A percentile compares a stretch with the other conserved stretches of the same genome.
These are phyloP conservation scores for Poeciliopsis prolifica DNA, from an alignment of 2,113 vertebrate species.

Conservation along the genomic window DNA sequence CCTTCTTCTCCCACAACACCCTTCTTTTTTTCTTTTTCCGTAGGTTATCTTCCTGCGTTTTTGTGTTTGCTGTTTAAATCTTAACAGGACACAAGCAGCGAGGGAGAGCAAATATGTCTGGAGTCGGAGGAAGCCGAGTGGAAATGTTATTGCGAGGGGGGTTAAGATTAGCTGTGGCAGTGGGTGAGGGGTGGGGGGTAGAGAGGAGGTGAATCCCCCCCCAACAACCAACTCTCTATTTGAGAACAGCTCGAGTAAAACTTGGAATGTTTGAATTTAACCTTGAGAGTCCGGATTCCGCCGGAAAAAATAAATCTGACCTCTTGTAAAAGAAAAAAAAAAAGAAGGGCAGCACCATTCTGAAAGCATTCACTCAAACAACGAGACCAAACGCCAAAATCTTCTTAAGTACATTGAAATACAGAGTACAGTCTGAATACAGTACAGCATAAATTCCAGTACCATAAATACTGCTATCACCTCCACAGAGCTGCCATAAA, in stretches of 20 bases:
- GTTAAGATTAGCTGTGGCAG: slow-evolving; percentile 74
- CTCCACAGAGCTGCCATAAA: slow-evolving; percentile 73
- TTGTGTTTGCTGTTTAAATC: slow-evolving; percentile 85
- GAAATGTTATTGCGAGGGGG: slow-evolving; percentile 75
- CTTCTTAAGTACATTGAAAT: slow-evolving; percentile 57
- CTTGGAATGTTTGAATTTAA: slow-evolving; percentile 65
- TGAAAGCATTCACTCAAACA: slow-evolving; percentile 44
- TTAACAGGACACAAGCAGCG: slow-evolving; percentile 77
- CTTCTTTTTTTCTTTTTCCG: not conserved
- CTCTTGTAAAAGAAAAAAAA: slow-evolving; percentile 19
- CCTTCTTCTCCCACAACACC: no score
- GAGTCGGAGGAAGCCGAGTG: slow-evolving; percentile 77
- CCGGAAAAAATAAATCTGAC: slow-evolving; percentile 53
- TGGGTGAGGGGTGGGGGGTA: slow-evolving; percentile 18
- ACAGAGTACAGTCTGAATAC: slow-evolving; percentile 59
- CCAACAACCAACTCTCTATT: slow-evolving; percentile 36
- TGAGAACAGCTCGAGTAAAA: slow-evolving; percentile 45
- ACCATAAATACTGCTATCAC: slow-evolving; percentile 79
- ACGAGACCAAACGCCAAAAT: slow-evolving; percentile 59
- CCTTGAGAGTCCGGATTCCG: slow-evolving; percentile 59
- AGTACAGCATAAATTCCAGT: slow-evolving; percentile 72
- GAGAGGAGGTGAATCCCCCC: slow-evolving; percentile 66
- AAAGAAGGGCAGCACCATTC: slow-evolving; percentile 33
- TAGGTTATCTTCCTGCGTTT: slow-evolving; percentile 77
- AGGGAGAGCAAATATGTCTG: slow-evolving; percentile 80